Base-by-base conservation (phyloP, 2,113 vertebrate genomes). In the Eidolon helvum region DNA sequence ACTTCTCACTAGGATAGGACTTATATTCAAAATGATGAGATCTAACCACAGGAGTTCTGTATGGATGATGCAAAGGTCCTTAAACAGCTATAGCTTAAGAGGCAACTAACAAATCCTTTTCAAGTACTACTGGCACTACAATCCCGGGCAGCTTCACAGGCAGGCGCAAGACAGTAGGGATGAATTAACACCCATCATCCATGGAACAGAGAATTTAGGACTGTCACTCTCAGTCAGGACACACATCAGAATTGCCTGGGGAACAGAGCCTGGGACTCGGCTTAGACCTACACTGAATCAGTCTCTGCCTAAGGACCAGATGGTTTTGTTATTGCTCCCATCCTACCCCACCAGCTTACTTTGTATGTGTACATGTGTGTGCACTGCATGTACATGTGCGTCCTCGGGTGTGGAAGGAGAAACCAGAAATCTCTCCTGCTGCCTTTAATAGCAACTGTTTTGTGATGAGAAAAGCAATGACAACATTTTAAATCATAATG, bases 381-480 rank as follows among this genome's bases (percentile, higher is more conserved):
- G 80, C 0, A 7, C 22, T 43, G n/a, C 3, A n/a, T 45, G 30
- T 53, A 9, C 28, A 30, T 1, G 30, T 61, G 18, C 33, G 8
- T 22, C 69, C 38, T 48, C 50, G 72, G 10, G 8, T 33, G 19
- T 30, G 40, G n/a, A 3, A 28, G 26, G 18, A 94, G 40, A 59
- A 69, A 43, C 38, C 63, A 57, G 45, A 66, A 59, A 12, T 80
- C 57, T 85, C 53, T 89, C 45, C 40, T 63, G 48, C 45, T 90
- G 69, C 74, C 68, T 96, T 75, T 72, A 90, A 43, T 4, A 38
- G 53, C 43, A 85, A 66, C 2, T 80, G 18, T 50, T 90, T 48
- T 92, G 26, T 74, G 66, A 59, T 89, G 35, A 92, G 48, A 83
- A 95, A 77, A 90, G 38, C 75, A 90, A 65, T n/a, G 50, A 53